Percentiles rank a stretch among this genome's conserved stretches.
Evolutionary conservation across 2,113 vertebrate genomes (phyloP).

Genomic region (Cottus gobio): DNA sequence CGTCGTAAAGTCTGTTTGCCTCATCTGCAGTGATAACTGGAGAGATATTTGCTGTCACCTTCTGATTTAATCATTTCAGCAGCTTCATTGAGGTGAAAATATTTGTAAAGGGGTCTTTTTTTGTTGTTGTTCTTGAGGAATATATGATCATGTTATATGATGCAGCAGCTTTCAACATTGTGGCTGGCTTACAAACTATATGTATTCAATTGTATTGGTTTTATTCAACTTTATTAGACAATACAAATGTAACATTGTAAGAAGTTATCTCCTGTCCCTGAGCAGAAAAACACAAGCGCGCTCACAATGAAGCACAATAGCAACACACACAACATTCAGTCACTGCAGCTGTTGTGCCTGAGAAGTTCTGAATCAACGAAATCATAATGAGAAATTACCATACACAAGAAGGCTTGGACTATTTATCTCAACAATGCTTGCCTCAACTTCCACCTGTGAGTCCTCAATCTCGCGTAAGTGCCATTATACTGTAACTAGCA

Average conservation of each 20-base stretch:
- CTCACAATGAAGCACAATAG: slow-evolving; percentile 5
- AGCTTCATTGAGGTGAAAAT: not conserved
- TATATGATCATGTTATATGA: slow-evolving; percentile 9
- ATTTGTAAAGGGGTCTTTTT: slow-evolving; percentile 10
- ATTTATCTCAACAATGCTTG: slow-evolving; percentile 65
- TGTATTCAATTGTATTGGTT: not conserved
- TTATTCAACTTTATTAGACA: slow-evolving; percentile 30
- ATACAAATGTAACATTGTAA: slow-evolving; percentile 8
- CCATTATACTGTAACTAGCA: slow-evolving; percentile 61
- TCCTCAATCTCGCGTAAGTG: slow-evolving; percentile 54
- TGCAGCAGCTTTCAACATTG: slow-evolving; percentile 14
- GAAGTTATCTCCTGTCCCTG: slow-evolving; percentile 11
- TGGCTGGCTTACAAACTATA: not conserved
- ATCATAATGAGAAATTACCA: slow-evolving; percentile 71
- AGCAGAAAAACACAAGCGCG: slow-evolving; percentile 9
- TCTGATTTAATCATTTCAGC: slow-evolving; percentile 27
- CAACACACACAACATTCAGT: slow-evolving; percentile 41
- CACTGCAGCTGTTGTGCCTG: slow-evolving; percentile 57
- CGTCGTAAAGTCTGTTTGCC: not conserved
- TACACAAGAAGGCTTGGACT: slow-evolving; percentile 49
- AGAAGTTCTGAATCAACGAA: slow-evolving; percentile 59
- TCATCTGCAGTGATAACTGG: slow-evolving; percentile 7
- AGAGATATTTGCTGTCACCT: slow-evolving; percentile 13
- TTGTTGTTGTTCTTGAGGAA: slow-evolving; percentile 7
- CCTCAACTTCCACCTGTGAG: slow-evolving; percentile 66